Percentiles rank a stretch among this genome's conserved stretches.
Conservation (phyloP, 2,888 invertebrate genomes). For the Drosophila setosimentum region DNA sequence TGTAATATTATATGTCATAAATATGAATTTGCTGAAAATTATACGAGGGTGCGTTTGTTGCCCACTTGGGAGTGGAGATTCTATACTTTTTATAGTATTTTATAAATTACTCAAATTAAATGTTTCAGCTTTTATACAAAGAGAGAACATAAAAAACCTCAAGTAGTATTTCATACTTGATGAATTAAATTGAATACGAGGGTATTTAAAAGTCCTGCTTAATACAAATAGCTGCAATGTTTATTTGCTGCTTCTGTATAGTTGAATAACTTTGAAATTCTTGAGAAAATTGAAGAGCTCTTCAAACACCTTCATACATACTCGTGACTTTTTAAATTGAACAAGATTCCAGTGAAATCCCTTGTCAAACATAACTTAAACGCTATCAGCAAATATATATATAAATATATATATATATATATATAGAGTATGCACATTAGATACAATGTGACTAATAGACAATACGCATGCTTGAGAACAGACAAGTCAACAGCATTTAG, state of each 20-base stretch:
- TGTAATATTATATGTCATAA: neutral
- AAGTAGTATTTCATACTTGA: neutral
- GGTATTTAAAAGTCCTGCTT: neutral
- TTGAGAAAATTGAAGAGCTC: conserved; percentile 9
- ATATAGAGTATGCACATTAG: neutral
- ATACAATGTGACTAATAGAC: neutral
- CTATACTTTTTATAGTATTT: neutral
- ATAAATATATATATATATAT: neutral
- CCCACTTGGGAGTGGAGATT: neutral
- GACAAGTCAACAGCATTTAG: conserved; percentile 16
- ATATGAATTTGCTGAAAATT: neutral
- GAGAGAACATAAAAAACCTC: neutral
- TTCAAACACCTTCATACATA: conserved; percentile 1
- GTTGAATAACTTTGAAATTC: neutral
- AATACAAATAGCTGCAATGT: neutral
- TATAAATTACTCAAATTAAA: neutral
- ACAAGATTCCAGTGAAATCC: conserved; percentile 10
- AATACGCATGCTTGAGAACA: conserved; percentile 1
- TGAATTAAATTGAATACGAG: neutral
- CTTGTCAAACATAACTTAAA: conserved; percentile 19
- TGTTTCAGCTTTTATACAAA: too few species aligned
- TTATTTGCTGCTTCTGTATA: conserved; percentile 1
- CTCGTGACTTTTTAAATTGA: conserved; percentile 10
- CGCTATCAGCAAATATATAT: conserved; percentile 6
- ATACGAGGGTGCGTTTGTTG: neutral